Percentiles rank a stretch among this genome's conserved stretches.
Evolutionary conservation across 2,888 invertebrate species (phyloP).

Genomic region (Philonicus albiceps): DNA sequence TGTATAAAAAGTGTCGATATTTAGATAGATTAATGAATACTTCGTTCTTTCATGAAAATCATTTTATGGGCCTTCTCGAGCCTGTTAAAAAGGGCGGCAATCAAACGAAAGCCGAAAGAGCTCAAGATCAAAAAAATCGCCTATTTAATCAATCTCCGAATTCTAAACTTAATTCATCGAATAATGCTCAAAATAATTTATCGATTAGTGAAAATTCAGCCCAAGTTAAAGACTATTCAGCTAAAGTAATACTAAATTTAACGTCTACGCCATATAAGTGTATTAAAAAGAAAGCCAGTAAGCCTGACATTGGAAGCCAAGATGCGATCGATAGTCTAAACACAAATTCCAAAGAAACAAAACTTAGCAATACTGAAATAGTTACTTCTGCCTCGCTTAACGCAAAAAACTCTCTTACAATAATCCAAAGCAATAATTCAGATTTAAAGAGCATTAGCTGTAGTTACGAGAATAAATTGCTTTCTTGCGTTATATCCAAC

Average conservation of each 20-base stretch:
- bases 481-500: constrained; percentile 55
- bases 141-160: constrained; percentile 52
- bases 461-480: constrained; percentile 53
- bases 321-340: constrained; percentile 3
- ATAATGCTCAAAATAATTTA: background rate
- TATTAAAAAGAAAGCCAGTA: constrained; percentile 49
- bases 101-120: constrained; percentile 70
- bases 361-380: constrained; percentile 18
- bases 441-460: constrained; percentile 15
- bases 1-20: constrained; percentile 87
- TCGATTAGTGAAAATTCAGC: constrained; percentile 25
- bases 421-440: constrained; percentile 30
- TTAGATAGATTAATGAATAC: constrained; percentile 87
- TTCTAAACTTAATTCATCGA: background rate
- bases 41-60: constrained; percentile 82
- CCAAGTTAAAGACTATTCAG: constrained; percentile 53
- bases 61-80: constrained; percentile 79
- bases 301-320: constrained; percentile 36
- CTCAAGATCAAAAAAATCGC: constrained; percentile 75
- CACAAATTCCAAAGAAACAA: constrained; percentile 23
- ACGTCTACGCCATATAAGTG: constrained; percentile 52
- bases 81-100: constrained; percentile 78
- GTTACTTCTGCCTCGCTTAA: constrained; percentile 14
- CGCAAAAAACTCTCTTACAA: background rate
- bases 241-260: constrained; percentile 54